Percentiles rank a stretch among this genome's conserved stretches.
Evolutionary conservation across 2,113 vertebrate genomes (phyloP).

Genomic region (Lophotis ruficrista): DNA sequence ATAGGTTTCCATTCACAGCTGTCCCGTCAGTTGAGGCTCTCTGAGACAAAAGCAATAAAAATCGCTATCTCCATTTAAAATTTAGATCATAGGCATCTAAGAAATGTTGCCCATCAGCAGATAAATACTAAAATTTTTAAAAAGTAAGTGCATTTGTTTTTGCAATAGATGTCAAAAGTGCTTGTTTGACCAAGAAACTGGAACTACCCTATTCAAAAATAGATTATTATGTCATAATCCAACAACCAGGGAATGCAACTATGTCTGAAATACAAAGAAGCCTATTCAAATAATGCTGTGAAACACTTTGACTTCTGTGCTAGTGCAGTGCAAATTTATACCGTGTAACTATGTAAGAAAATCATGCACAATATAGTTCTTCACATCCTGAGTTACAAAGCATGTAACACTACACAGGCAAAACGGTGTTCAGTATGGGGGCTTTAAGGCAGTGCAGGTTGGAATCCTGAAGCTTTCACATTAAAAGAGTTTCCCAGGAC

Average conservation of each 20-base stretch:
- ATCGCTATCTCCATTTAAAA: not conserved
- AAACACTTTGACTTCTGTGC: not conserved
- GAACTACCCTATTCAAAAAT: not conserved
- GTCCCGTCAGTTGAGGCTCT: not conserved
- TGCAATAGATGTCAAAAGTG: not conserved
- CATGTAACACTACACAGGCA: not conserved
- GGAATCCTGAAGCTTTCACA: not conserved
- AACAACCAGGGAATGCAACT: not conserved
- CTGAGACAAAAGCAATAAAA: not conserved
- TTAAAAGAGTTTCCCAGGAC: not conserved
- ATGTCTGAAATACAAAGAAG: not conserved
- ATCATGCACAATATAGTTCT: not conserved
- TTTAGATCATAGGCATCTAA: not conserved
- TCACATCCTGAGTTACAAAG: not conserved
- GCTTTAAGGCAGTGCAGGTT: not conserved
- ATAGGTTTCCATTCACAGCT: constrained; percentile 52
- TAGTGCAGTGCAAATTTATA: not conserved
- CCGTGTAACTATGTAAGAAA: not conserved
- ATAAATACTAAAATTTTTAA: not conserved
- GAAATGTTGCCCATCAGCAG: not conserved
- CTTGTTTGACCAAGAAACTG: not conserved
- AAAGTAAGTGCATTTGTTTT: not conserved
- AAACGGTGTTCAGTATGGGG: not conserved
- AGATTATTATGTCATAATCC: not conserved
- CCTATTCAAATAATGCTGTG: not conserved